Base-by-base conservation (phyloP, 2,797 vertebrate genomes). In the Notolepis coatsorum region DNA sequence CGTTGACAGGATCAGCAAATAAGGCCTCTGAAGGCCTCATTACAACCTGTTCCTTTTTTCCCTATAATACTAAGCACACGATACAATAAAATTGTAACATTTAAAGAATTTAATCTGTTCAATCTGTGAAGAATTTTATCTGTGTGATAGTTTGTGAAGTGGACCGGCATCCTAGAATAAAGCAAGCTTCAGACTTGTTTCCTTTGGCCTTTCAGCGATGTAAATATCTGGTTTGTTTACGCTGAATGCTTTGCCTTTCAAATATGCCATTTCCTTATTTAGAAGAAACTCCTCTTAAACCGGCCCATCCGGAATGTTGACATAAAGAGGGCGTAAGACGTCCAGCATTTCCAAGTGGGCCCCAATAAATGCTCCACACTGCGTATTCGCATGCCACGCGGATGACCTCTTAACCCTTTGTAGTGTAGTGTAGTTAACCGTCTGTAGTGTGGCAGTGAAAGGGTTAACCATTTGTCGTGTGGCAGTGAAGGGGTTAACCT, bases 161-260 rank as follows among this genome's bases (percentile, higher is more conserved):
- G 2, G 50, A 58, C 31, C 18, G 61, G 1, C 18, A 15, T 15
- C 7, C 3, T 31, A 35, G n/a, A 52, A 21, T 35, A 27, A 54
- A 53, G 38, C 21, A 25, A 45, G 5, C 23, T 24, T 54, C 18
- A 30, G 25, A 55, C 28, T 35, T 5, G 18, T 2, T 59, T 50
- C n/a, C 21, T 28, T 4, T 2, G 56, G 48, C 31, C 50, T 15
- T 12, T 67, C 28, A 43, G 41, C 45, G 43, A 53, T 68, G 49
- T 50, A 64, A 63, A 68, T 65, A 51, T 49, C 17, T 43, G n/a
- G 24, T 69, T 73, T 82, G 56, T 61, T 57, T 68, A 31, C 21
- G 35, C 13, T 15, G 24, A 21, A 24, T 54, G 2, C 62, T 77
- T 82, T 56, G 54, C 48, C 23, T 67, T 3, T 8, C 38, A 75